These are phyloP conservation scores for Masticophis lateralis DNA, from an alignment of 2,797 vertebrate genomes.

Conservation along the genomic window DNA sequence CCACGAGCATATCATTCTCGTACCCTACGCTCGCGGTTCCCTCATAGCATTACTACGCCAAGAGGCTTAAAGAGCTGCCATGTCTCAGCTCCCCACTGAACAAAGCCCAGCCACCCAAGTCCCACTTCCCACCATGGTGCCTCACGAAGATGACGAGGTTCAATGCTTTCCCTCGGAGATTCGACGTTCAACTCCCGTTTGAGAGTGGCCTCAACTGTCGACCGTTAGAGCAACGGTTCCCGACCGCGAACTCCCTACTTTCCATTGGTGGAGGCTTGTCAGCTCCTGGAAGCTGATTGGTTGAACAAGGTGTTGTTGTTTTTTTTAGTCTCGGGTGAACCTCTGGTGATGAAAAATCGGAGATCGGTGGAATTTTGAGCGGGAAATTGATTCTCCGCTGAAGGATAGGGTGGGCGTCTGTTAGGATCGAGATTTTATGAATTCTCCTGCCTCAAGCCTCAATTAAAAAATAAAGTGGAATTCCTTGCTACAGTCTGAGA, in stretches of 20 bases:
- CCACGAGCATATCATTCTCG: no score
- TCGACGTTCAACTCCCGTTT: rapidly evolving
- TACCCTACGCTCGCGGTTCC: rapidly evolving
- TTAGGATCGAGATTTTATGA: background rate
- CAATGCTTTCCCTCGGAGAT: rapidly evolving
- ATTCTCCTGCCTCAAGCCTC: background rate
- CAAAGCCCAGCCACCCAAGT: background rate
- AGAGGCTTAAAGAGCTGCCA: background rate
- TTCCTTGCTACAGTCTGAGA: background rate
- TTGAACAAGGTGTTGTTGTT: background rate
- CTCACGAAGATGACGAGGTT: background rate
- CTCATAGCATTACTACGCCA: background rate
- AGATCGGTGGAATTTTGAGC: background rate
- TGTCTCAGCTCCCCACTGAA: rapidly evolving
- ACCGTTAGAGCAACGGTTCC: background rate
- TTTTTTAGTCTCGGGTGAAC: background rate
- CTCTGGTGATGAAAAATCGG: background rate
- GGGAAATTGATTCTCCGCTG: background rate
- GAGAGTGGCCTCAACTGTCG: background rate
- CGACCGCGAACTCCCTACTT: background rate
- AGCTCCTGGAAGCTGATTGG: background rate
- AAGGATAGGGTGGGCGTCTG: background rate
- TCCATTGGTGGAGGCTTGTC: background rate
- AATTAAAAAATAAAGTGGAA: background rate
- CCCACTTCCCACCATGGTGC: constrained; percentile 40